Evolutionary conservation across 1,140 invertebrate species (phyloP), one percentile per base, ranked within the genome.

Genomic region (Sycophaga agraensis): DNA sequence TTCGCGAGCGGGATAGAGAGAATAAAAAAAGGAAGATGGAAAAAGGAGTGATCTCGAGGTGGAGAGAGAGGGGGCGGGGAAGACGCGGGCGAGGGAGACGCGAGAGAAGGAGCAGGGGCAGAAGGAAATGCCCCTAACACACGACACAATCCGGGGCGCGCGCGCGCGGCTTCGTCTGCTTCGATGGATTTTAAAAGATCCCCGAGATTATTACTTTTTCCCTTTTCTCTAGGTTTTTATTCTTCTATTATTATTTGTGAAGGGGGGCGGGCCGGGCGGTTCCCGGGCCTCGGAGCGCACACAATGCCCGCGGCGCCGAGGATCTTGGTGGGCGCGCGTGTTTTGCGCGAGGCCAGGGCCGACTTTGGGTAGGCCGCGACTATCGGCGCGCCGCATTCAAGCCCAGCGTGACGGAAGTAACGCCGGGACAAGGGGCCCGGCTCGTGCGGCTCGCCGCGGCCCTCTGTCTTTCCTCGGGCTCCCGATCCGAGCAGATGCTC

Each of bases 111-210:
- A 26, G n/a, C 12, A 45, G 22, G 55, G 19, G 48, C 35, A 40
- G 26, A 42, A 31, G 43, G 19, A 53, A 28, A 43, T 26, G n/a
- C 34, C 16, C 12, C 22, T 42, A 56, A 48, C 45, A 40, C 53
- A 53, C 71, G 72, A 76, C 73, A 77, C 77, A 80, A 79, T 79
- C 76, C 74, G 67, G 62, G n/a, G n/a, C n/a, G n/a, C n/a, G n/a
- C n/a, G n/a, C n/a, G n/a, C 73, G 65, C 73, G 68, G 77, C 68
- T 77, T 70, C 66, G 73, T 81, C 72, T 79, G 78, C 77, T 78
- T 74, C 75, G 76, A 75, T 81, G 79, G 73, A 76, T 78, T 78
- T 81, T 81, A 79, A 81, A 80, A 81, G 79, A 80, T 79, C 77
- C 70, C 76, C 66, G 72, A 79, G 79, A 80, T 81, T 81, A 81